Conservation (phyloP, 2,888 invertebrate genomes). For the Choristoneura rosaceana region DNA sequence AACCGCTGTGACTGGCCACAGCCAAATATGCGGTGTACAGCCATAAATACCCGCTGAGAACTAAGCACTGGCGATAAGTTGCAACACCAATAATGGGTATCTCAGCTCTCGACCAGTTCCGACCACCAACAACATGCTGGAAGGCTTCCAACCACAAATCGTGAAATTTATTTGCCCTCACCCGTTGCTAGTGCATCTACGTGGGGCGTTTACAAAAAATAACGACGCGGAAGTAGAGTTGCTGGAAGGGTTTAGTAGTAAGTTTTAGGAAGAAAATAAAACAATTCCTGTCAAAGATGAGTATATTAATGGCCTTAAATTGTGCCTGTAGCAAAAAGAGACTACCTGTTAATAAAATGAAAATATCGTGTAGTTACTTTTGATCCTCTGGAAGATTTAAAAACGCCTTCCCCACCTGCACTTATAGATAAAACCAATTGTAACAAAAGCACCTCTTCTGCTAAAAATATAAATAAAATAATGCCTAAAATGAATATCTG, state of each 20-base stretch:
- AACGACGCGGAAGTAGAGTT: constrained; percentile 38
- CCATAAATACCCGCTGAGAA: constrained; percentile 18
- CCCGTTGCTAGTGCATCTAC: constrained; percentile 75
- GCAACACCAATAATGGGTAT: constrained; percentile 40
- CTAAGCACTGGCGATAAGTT: constrained; percentile 35
- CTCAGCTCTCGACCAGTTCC: constrained; percentile 51
- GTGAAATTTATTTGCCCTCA: constrained; percentile 81
- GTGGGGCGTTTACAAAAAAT: constrained; percentile 74
- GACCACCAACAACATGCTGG: constrained; percentile 73
- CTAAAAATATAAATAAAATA: too few species aligned
- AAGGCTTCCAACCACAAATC: constrained; percentile 82
- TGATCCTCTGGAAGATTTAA: too few species aligned
- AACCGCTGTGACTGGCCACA: not conserved
- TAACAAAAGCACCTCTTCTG: too few species aligned
- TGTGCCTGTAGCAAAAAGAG: too few species aligned
- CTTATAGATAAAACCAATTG: too few species aligned
- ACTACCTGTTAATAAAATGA: too few species aligned
- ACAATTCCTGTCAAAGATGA: too few species aligned
- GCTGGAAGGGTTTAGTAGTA: constrained; percentile 7
- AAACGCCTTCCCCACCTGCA: too few species aligned
- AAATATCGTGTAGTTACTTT: too few species aligned
- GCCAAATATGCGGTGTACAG: constrained; percentile 9
- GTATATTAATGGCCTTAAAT: too few species aligned
- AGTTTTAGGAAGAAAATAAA: too few species aligned
- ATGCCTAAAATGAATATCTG: too few species aligned